A percentile compares a stretch with the other conserved stretches of the same genome.
Evolutionary conservation across 1,140 invertebrate genomes (phyloP).

Genomic region (Sitobion miscanthi): DNA sequence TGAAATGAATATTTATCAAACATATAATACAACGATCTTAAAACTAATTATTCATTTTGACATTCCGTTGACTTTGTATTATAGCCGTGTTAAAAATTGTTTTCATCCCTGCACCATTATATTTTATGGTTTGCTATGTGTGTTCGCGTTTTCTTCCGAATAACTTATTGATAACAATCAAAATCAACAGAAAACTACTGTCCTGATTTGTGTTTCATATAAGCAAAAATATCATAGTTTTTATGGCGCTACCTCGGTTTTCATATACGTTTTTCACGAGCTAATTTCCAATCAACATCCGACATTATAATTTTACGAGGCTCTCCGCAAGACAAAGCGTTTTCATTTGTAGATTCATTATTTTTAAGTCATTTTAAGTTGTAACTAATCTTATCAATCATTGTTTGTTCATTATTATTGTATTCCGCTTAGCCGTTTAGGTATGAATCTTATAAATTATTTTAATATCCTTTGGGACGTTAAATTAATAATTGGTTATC

Average conservation of each 20-base stretch:
- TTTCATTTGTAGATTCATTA: neutral
- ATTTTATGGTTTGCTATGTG: neutral
- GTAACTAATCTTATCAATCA: neutral
- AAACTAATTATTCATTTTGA: neutral
- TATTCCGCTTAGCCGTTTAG: neutral
- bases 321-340: neutral
- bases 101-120: neutral
- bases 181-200: neutral
- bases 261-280: neutral
- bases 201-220: neutral
- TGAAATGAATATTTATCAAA: neutral
- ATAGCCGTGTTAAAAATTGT: neutral
- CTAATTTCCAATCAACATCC: neutral
- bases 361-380: neutral
- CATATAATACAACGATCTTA: neutral
- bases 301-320: neutral
- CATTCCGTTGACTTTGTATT: neutral
- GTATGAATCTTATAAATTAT: neutral
- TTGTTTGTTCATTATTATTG: neutral
- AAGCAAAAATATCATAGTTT: neutral
- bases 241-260: neutral
- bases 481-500: neutral
- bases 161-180: neutral
- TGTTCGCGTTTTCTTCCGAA: neutral
- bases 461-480: neutral